These are phyloP conservation scores for Drosophila equinoxialis DNA, from an alignment of 1,140 invertebrate genomes.

Conservation along the genomic window DNA sequence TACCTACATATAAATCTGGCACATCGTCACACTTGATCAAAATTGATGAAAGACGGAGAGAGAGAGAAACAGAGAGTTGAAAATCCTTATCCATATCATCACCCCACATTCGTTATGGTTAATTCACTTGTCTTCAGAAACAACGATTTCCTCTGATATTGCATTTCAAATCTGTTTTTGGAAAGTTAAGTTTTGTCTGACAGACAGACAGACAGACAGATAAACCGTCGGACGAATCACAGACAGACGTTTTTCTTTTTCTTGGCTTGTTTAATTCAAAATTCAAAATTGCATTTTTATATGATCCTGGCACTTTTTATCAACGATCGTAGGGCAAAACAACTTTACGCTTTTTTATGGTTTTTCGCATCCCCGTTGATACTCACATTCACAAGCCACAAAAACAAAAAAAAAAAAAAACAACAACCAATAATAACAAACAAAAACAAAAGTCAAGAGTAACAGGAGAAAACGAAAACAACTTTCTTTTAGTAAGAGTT, in stretches of 20 bases:
- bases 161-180: no score
- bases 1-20: slow-evolving; percentile 8
- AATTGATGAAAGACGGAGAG: neutral
- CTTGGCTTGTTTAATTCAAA: no score
- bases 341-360: neutral
- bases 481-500: neutral
- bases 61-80: no score
- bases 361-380: slow-evolving; percentile 16
- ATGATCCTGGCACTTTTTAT: neutral
- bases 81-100: no score
- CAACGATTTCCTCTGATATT: no score
- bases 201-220: no score
- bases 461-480: neutral
- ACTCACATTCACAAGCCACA: slow-evolving; percentile 37
- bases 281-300: no score
- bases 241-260: no score
- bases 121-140: no score
- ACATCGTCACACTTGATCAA: neutral
- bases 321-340: slow-evolving; percentile 2
- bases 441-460: slow-evolving; percentile 1
- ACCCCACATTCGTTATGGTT: no score
- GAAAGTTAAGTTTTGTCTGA: no score
- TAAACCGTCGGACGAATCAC: no score
- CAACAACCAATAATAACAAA: neutral
- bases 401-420: slow-evolving; percentile 34